Evolutionary conservation across 2,113 vertebrate genomes (phyloP).

Genomic region (Neofelis nebulosa): DNA sequence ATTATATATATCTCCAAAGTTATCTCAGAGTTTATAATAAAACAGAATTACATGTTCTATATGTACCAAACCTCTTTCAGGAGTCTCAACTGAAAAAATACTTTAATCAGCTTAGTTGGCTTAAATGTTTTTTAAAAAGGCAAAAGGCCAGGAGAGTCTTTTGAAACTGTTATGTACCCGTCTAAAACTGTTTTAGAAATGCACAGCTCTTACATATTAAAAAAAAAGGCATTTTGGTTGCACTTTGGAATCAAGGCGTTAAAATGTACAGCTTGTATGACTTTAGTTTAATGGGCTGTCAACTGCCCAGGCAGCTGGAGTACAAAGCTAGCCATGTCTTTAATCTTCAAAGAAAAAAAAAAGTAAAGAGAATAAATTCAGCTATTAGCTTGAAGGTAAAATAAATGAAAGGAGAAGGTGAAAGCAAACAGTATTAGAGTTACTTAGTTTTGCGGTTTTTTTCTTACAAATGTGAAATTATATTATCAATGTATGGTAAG

Average conservation of each 20-base stretch:
- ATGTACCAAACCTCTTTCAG: neutral
- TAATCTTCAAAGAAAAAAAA: conserved; percentile 82
- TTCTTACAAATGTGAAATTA: conserved; percentile 54
- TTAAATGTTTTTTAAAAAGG: conserved; percentile 43
- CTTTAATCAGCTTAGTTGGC: conserved; percentile 61
- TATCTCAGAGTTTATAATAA: conserved; percentile 26
- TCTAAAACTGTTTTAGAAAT: conserved; percentile 60
- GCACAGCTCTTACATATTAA: neutral
- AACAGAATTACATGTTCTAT: neutral
- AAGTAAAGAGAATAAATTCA: conserved; percentile 78
- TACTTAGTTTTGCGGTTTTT: neutral
- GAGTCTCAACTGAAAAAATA: neutral
- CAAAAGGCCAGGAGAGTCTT: neutral
- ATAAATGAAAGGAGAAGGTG: conserved; percentile 64
- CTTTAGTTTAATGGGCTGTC: conserved; percentile 81
- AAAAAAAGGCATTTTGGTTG: conserved; percentile 55
- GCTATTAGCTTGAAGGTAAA: conserved; percentile 80
- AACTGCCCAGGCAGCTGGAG: conserved; percentile 65
- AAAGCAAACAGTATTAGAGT: conserved; percentile 59
- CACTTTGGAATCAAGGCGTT: conserved; percentile 72
- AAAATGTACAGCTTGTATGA: conserved; percentile 73
- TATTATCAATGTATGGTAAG: neutral
- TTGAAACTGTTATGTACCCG: neutral
- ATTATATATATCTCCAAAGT: neutral
- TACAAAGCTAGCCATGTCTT: conserved; percentile 75